A percentile compares a stretch with the other conserved stretches of the same genome.
phyloP scores from a whole-genome alignment of 2,888 invertebrate genomes.

The Leptopilina drosophilae region DNA sequence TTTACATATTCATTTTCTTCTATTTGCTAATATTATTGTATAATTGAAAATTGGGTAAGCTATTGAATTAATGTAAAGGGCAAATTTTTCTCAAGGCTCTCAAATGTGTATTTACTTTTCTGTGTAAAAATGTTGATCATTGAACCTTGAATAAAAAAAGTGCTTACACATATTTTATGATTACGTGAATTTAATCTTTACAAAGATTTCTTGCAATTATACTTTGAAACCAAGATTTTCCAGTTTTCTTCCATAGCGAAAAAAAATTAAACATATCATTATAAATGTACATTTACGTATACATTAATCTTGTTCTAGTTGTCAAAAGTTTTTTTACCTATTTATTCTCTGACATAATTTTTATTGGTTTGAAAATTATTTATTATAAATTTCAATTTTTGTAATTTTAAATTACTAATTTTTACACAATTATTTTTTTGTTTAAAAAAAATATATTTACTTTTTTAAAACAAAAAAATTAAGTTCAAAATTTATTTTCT shows the following conservation, averaged over 20 bases:
- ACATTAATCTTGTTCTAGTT: too few relatives aligned
- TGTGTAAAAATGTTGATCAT: constrained; percentile 25
- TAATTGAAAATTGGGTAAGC: background rate
- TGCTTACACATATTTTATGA: background rate
- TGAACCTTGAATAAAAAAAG: constrained; percentile 19
- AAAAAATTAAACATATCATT: background rate
- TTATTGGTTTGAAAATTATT: too few relatives aligned
- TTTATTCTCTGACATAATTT: too few relatives aligned
- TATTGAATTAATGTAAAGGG: constrained; percentile 20
- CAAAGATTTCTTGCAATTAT: constrained; percentile 10
- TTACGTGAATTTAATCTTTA: constrained; percentile 11
- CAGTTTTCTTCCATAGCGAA: background rate
- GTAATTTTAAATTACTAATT: too few relatives aligned
- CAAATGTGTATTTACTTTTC: background rate
- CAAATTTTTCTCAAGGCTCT: constrained; percentile 3
- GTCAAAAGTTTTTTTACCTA: too few relatives aligned
- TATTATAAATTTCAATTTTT: too few relatives aligned
- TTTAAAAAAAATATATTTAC: too few relatives aligned
- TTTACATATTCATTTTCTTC: background rate
- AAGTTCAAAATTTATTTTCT: too few relatives aligned
- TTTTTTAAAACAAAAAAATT: too few relatives aligned
- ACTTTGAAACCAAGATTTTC: constrained; percentile 9
- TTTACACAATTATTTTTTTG: too few relatives aligned
- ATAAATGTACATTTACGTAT: background rate
- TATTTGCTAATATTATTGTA: background rate